Evolutionary conservation across 92 coral and sea anemone species (phyloP).

Genomic region (Parazoanthus atlanticus): DNA sequence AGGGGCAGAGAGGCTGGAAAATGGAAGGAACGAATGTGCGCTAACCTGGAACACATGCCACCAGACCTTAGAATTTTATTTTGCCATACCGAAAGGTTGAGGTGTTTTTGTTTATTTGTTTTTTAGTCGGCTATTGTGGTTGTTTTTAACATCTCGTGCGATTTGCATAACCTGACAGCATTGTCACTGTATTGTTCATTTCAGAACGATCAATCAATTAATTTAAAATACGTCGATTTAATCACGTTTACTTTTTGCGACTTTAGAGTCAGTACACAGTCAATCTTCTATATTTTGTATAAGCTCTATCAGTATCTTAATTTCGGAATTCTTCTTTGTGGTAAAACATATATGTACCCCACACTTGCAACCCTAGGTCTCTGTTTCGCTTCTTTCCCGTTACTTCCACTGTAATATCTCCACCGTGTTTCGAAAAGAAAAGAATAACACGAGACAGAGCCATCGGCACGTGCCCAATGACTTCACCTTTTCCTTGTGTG

Average conservation of each 20-base stretch:
- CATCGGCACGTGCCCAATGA: too few relatives aligned
- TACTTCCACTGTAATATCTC: not conserved
- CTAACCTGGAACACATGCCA: too few relatives aligned
- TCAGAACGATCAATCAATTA: not conserved
- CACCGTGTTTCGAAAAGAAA: not conserved
- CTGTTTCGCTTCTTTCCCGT: slow-evolving; percentile 15
- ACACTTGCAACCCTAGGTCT: not conserved
- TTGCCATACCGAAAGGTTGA: too few relatives aligned
- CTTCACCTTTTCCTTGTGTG: too few relatives aligned
- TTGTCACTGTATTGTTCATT: not conserved
- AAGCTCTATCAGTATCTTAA: not conserved
- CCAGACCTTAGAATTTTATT: too few relatives aligned
- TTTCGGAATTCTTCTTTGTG: too few relatives aligned
- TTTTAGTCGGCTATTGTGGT: too few relatives aligned
- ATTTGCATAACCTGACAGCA: not conserved
- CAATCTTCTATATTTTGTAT: not conserved
- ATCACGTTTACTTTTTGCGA: not conserved
- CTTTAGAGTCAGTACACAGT: not conserved
- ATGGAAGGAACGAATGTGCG: too few relatives aligned
- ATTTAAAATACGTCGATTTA: not conserved
- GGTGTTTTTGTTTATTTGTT: too few relatives aligned
- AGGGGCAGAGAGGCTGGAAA: too few relatives aligned
- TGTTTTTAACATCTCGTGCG: not conserved
- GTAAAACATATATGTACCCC: not conserved
- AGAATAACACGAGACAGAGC: too few relatives aligned